phyloP scores from a whole-genome alignment of 2,797 vertebrate species.

The Enteromius mattozi region DNA sequence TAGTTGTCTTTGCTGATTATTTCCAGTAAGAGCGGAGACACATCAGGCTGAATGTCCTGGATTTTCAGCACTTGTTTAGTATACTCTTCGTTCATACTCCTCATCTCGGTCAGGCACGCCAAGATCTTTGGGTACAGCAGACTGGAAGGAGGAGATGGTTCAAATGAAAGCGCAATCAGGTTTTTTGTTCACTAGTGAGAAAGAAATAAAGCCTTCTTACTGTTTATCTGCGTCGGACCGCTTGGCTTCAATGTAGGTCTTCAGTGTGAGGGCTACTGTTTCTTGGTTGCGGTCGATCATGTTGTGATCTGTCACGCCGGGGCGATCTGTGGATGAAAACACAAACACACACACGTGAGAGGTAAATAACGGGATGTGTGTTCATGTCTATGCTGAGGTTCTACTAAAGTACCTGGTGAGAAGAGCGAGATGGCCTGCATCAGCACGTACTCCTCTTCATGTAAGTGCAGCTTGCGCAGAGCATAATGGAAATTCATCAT shows the following conservation, averaged over 20 bases:
- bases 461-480: conserved; percentile 75
- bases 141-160: conserved; percentile 64
- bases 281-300: conserved; percentile 72
- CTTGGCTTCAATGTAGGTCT: conserved; percentile 73
- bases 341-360: not conserved
- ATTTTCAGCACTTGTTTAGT: conserved; percentile 81
- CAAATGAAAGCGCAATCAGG: not conserved
- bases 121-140: conserved; percentile 83
- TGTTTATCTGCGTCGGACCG: conserved; percentile 67
- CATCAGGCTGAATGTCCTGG: conserved; percentile 80
- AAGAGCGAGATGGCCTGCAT: conserved; percentile 84
- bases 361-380: not conserved
- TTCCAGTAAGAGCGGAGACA: conserved; percentile 81
- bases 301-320: conserved; percentile 67
- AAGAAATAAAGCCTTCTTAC: conserved; percentile 61
- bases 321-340: conserved; percentile 64
- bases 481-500: conserved; percentile 81
- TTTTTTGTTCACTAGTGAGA: not conserved
- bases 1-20: conserved; percentile 73
- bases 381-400: not conserved
- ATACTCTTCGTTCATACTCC: conserved; percentile 79
- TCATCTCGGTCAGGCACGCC: conserved; percentile 81
- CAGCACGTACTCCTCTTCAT: conserved; percentile 83
- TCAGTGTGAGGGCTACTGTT: conserved; percentile 68
- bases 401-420: conserved; percentile 78